These are phyloP conservation scores for Danaus melanippus DNA, from an alignment of 1,140 invertebrate genomes.

Conservation along the genomic window DNA sequence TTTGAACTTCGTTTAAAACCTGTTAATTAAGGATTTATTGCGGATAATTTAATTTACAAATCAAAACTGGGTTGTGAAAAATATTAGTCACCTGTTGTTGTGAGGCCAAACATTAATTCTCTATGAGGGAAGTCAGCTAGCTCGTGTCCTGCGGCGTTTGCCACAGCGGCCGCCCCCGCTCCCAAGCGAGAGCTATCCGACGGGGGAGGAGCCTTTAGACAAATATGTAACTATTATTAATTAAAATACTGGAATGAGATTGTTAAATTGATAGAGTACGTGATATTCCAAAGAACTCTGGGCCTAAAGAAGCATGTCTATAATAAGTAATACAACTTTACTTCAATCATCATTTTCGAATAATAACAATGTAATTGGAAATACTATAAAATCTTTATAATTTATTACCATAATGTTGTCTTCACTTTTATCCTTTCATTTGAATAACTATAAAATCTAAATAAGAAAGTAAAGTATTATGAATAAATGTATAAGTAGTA, in stretches of 20 bases:
- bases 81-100: constrained; percentile 71
- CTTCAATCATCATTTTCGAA: too few species aligned
- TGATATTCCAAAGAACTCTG: too few species aligned
- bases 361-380: too few species aligned
- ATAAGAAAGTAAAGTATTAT: too few species aligned
- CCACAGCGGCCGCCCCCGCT: constrained; percentile 63
- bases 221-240: neutral
- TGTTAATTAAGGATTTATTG: constrained; percentile 9
- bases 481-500: too few species aligned
- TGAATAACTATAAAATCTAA: too few species aligned
- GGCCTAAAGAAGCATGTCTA: too few species aligned
- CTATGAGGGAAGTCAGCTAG: constrained; percentile 87
- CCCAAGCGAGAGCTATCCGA: constrained; percentile 59
- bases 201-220: constrained; percentile 53
- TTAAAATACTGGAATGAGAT: neutral
- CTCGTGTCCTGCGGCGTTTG: constrained; percentile 79
- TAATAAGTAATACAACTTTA: too few species aligned
- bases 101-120: constrained; percentile 84
- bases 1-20: neutral
- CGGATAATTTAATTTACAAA: neutral
- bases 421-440: too few species aligned
- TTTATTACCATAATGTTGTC: too few species aligned
- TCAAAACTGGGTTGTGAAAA: neutral
- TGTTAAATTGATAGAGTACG: too few species aligned
- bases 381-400: too few species aligned